A percentile compares a stretch with the other conserved stretches of the same genome.
phyloP scores from a whole-genome alignment of 2,113 vertebrate genomes.

The Tyrannus savana region DNA sequence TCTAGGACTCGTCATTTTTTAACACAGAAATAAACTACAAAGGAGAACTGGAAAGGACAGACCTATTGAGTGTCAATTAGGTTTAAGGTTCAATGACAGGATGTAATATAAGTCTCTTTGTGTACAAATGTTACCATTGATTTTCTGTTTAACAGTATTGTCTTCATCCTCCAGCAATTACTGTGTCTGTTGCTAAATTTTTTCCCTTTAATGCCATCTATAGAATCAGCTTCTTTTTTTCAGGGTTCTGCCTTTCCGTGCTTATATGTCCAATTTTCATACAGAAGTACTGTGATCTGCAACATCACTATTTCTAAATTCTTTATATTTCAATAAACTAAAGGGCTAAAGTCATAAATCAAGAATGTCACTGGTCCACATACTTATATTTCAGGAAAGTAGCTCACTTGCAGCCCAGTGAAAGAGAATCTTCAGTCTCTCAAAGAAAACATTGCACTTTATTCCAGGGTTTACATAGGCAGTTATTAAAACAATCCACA shows the following conservation, averaged over 20 bases:
- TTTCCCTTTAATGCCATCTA: background rate
- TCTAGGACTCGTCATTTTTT: background rate
- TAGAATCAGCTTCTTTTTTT: background rate
- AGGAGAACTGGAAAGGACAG: background rate
- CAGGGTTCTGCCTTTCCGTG: background rate
- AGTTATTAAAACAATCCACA: background rate
- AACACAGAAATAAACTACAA: background rate
- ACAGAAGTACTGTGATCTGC: background rate
- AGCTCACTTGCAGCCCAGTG: background rate
- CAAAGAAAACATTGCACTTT: background rate
- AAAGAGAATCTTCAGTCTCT: background rate
- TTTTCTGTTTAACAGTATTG: slow-evolving; percentile 24
- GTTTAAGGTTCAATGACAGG: background rate
- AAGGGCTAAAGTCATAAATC: background rate
- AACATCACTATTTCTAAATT: background rate
- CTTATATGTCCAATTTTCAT: background rate
- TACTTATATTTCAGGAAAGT: background rate
- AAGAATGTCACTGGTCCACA: background rate
- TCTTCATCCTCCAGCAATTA: slow-evolving; percentile 20
- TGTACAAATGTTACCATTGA: slow-evolving; percentile 37
- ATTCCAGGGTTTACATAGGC: background rate
- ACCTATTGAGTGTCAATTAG: background rate
- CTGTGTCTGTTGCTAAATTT: background rate
- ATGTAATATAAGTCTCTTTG: background rate
- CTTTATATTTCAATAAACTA: background rate